Percentiles rank a stretch among this genome's conserved stretches.
Conservation (phyloP, 1,140 invertebrate genomes). For the Heterodera carotae region DNA sequence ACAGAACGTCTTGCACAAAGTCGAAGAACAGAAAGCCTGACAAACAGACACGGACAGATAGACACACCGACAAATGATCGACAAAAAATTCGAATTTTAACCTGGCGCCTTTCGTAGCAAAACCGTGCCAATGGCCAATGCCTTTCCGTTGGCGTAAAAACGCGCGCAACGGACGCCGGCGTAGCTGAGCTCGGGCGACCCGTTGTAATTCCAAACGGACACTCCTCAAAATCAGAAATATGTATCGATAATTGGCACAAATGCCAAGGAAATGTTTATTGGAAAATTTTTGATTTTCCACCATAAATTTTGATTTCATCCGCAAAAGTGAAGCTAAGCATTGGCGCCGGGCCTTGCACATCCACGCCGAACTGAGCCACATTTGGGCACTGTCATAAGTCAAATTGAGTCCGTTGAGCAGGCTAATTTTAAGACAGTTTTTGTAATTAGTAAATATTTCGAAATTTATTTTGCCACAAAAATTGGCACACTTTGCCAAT, state of each 20-base stretch:
- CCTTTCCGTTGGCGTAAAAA: constrained; percentile 57
- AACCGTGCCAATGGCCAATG: constrained; percentile 41
- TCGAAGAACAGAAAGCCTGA: constrained; percentile 62
- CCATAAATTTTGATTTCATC: constrained; percentile 72
- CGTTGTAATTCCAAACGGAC: constrained; percentile 81
- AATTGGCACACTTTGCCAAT: constrained; percentile 26
- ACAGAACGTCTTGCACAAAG: constrained; percentile 62
- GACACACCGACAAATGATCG: no score
- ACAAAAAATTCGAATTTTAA: no score
- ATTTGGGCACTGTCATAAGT: constrained; percentile 68
- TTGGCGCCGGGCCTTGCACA: constrained; percentile 55
- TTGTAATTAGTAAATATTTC: not conserved
- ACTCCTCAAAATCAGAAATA: constrained; percentile 68
- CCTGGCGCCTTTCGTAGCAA: constrained; percentile 59
- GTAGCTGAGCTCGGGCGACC: constrained; percentile 74
- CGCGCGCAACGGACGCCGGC: constrained; percentile 71
- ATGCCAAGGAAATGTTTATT: no score
- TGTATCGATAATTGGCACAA: no score
- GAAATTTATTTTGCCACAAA: not conserved
- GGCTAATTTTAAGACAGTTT: not conserved
- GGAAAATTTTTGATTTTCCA: constrained; percentile 42
- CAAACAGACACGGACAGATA: no score
- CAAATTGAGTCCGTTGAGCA: constrained; percentile 45
- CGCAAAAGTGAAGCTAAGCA: constrained; percentile 69
- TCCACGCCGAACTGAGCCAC: constrained; percentile 66